A percentile compares a stretch with the other conserved stretches of the same genome.
phyloP scores from a whole-genome alignment of 2,797 vertebrate species.

The Mareca penelope region DNA sequence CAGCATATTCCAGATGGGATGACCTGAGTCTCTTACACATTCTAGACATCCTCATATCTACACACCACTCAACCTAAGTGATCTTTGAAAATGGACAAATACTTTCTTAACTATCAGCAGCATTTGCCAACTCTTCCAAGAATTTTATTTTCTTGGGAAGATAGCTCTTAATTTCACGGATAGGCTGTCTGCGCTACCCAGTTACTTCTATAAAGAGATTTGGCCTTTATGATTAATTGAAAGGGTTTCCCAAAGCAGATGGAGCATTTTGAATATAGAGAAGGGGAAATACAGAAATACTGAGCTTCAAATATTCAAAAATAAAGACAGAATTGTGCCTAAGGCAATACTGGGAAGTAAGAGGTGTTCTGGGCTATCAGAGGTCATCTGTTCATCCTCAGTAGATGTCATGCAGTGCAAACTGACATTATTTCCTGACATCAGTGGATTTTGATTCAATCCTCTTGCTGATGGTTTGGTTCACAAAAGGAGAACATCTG shows the following conservation, averaged over 20 bases:
- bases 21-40: neutral
- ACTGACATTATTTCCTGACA: neutral
- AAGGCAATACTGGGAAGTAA: neutral
- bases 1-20: neutral
- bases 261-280: slow-evolving; percentile 14
- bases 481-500: neutral
- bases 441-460: neutral
- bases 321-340: slow-evolving; percentile 14
- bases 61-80: neutral
- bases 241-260: slow-evolving; percentile 57
- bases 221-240: slow-evolving; percentile 61
- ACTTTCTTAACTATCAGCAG: slow-evolving; percentile 8
- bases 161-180: slow-evolving; percentile 2
- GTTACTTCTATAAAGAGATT: slow-evolving; percentile 44
- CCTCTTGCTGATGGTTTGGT: neutral
- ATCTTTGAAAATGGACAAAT: neutral
- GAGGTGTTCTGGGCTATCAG: neutral
- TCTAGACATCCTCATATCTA: neutral
- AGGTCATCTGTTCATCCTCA: neutral
- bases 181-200: neutral
- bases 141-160: neutral
- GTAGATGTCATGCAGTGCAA: neutral
- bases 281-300: slow-evolving; percentile 39
- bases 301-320: neutral
- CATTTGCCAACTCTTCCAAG: neutral